phyloP scores from a whole-genome alignment of 1,140 invertebrate species.

The Cyclargus thomasi region DNA sequence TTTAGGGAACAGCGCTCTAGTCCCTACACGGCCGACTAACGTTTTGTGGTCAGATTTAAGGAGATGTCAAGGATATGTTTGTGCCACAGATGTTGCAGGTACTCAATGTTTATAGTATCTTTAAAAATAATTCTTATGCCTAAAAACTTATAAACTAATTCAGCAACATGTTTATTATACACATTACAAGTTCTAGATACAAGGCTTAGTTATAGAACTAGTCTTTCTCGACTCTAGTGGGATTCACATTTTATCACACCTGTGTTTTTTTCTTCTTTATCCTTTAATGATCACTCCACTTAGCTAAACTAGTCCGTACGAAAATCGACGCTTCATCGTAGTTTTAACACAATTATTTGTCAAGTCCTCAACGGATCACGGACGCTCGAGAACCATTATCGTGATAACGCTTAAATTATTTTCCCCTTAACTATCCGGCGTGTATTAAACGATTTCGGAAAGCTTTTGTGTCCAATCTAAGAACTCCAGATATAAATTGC shows the following conservation, averaged over 20 bases:
- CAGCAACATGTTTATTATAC: too few species aligned
- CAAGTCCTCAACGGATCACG: constrained; percentile 6
- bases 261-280: too few species aligned
- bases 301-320: too few species aligned
- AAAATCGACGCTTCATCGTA: neutral
- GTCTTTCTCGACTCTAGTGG: too few species aligned
- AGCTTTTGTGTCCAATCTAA: neutral
- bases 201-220: too few species aligned
- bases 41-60: neutral
- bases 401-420: constrained; percentile 2
- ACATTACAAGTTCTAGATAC: too few species aligned
- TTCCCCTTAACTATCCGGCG: neutral
- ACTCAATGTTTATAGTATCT: too few species aligned
- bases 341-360: constrained; percentile 11
- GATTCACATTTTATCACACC: too few species aligned
- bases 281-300: too few species aligned
- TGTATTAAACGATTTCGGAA: neutral
- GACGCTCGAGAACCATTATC: neutral
- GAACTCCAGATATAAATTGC: constrained; percentile 4
- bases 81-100: too few species aligned
- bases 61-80: neutral
- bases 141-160: too few species aligned
- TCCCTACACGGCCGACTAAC: neutral
- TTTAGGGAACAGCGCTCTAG: neutral
- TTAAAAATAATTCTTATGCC: too few species aligned